Base-by-base conservation (phyloP, 1,140 invertebrate species). In the Geopemphigus sp. region DNA sequence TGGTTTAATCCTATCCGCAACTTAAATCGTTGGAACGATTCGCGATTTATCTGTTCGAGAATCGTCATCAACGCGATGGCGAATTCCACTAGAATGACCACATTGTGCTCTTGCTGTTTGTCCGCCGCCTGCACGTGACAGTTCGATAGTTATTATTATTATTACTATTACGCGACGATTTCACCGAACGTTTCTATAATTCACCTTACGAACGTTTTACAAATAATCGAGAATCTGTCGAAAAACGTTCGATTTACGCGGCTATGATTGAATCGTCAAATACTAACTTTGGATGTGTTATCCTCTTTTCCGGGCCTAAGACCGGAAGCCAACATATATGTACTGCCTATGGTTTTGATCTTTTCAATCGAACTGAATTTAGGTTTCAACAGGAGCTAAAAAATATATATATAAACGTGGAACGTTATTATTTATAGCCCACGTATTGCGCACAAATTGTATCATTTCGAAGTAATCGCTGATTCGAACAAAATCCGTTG, bases 271-370 rank as follows among this genome's bases (percentile, higher is more conserved):
- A 39, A 39, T 39, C 3, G 8, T 39, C 8, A 56, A 61, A 15
- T 74, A 76, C 53, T 45, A 29, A 66, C 56, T 26, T 50, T 80
- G 14, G 39, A 80, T 26, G 81, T 81, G 39, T 88, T 88, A 81
- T 92, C 91, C 84, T 95, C 93, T 84, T 94, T 94, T 39, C 94
- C 94, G 1, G 94, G 94, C 80, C 93, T 89, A 15, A 99, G 86
- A 0, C 97, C 97, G 11, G 95, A 95, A 0, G 97, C 97, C 53
- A 97, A 90, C 97, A 99, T 99, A 83, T 98, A 99, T 0, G 96
- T 98, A 84, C 95, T 96, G 17, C 96, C 96, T 81, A 99, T 98
- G 0, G 97, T 99, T 86, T 99, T 99, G 66, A 99, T 99, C 86
- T 99, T 99, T 86, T 99, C 97, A 81, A 99, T 95, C 81, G 93